Evolutionary conservation across 2,113 vertebrate genomes (phyloP).

Genomic region (Oryzias javanicus): DNA sequence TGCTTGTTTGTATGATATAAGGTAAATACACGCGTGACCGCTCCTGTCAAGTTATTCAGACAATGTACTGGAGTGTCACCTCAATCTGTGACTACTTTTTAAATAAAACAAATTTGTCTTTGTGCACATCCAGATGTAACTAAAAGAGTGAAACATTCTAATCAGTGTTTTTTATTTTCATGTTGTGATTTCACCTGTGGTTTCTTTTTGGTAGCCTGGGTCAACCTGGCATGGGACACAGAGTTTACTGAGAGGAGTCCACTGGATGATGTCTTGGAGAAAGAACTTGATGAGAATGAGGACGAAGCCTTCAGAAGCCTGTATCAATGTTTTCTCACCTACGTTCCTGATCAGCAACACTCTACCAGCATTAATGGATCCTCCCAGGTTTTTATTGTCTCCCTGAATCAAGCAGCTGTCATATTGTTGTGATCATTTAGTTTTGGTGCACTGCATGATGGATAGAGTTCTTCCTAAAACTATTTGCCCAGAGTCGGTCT

Average conservation of each 20-base stretch:
- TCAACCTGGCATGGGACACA: conserved; percentile 82
- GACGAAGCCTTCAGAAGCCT: conserved; percentile 73
- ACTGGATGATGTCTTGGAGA: conserved; percentile 73
- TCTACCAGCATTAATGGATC: conserved; percentile 54
- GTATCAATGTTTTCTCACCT: conserved; percentile 66
- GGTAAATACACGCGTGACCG: too few relatives aligned
- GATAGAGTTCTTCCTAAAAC: too few relatives aligned
- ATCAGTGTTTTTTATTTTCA: too few relatives aligned
- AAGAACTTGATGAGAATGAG: conserved; percentile 67
- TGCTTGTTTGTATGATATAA: too few relatives aligned
- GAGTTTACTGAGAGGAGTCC: conserved; percentile 86
- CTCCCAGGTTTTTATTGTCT: conserved; percentile 27
- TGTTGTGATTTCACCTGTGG: conserved; percentile 1
- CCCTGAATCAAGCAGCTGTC: neutral
- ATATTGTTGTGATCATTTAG: neutral
- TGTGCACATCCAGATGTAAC: too few relatives aligned
- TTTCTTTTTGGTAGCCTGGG: conserved; percentile 81
- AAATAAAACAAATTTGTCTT: too few relatives aligned
- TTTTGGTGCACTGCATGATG: too few relatives aligned
- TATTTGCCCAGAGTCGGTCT: too few relatives aligned
- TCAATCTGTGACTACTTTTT: too few relatives aligned
- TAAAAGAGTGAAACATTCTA: too few relatives aligned
- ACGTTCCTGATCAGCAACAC: conserved; percentile 49
- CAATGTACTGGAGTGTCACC: too few relatives aligned
- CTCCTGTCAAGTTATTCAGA: too few relatives aligned